Conservation (phyloP, 2,888 invertebrate genomes). For the Leptopilina syphax region DNA sequence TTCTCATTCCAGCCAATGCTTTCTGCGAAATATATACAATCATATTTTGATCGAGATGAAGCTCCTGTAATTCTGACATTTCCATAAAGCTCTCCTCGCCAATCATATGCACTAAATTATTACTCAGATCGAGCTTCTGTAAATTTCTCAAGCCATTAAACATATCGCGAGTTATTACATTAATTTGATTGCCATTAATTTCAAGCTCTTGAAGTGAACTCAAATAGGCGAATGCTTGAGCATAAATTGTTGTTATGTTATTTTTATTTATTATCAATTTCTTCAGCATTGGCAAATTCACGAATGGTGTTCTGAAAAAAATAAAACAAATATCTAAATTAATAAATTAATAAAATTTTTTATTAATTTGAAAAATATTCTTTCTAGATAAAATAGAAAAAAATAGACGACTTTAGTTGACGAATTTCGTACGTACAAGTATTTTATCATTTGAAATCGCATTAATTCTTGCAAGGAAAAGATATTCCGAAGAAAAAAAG, state of each 20-base stretch:
- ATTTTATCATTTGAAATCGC: too few relatives aligned
- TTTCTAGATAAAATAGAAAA: too few relatives aligned
- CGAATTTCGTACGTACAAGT: too few relatives aligned
- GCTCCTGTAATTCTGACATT: conserved; percentile 84
- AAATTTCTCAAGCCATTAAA: conserved; percentile 88
- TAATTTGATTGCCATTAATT: conserved; percentile 87
- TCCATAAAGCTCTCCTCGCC: conserved; percentile 89
- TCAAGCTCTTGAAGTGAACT: conserved; percentile 88
- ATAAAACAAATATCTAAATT: not conserved
- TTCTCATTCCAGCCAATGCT: conserved; percentile 87
- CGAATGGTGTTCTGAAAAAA: conserved; percentile 81
- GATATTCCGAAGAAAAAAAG: not conserved
- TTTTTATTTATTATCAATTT: conserved; percentile 91
- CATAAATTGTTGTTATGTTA: conserved; percentile 89
- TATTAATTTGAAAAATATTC: too few relatives aligned
- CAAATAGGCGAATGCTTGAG: conserved; percentile 88
- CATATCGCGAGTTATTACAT: conserved; percentile 85
- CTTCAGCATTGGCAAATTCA: conserved; percentile 84
- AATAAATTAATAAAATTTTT: too few relatives aligned
- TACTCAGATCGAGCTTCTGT: conserved; percentile 85
- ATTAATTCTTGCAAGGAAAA: not conserved
- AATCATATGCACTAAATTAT: conserved; percentile 86
- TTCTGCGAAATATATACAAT: conserved; percentile 86
- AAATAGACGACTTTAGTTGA: too few relatives aligned
- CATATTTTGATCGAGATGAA: conserved; percentile 84